Conservation (phyloP, 2,888 invertebrate genomes). For the Lacanobia oleracea region DNA sequence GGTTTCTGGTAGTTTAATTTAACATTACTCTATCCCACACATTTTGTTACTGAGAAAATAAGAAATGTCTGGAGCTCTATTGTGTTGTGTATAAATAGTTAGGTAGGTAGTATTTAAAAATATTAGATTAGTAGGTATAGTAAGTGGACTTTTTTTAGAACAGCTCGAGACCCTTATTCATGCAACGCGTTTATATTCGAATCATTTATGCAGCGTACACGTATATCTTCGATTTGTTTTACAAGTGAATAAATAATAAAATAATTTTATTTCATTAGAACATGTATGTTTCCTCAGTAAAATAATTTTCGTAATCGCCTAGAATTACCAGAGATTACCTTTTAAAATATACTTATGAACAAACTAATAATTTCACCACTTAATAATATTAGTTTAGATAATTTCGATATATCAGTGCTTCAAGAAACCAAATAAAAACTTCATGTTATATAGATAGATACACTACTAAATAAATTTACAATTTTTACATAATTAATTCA, state of each 20-base stretch:
- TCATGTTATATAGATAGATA: constrained; percentile 32
- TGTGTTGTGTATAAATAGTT: no score
- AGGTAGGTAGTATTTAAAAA: not conserved
- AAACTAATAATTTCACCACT: constrained; percentile 2
- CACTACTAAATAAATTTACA: constrained; percentile 67
- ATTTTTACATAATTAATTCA: constrained; percentile 68
- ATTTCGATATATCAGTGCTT: constrained; percentile 43
- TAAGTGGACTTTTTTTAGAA: not conserved
- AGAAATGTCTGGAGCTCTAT: no score
- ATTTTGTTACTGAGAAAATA: no score
- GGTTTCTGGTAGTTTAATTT: no score
- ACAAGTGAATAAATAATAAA: constrained; percentile 1
- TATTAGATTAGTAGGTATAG: not conserved
- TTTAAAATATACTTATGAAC: not conserved
- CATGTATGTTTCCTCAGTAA: not conserved
- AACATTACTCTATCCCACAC: no score
- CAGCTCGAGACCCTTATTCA: not conserved
- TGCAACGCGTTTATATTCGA: not conserved
- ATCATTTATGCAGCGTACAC: not conserved
- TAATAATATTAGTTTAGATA: not conserved
- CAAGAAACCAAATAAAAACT: constrained; percentile 46
- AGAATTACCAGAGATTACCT: not conserved
- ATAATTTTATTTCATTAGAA: not conserved
- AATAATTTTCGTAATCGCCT: not conserved
- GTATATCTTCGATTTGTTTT: not conserved